Conservation (phyloP, 2,797 vertebrate species). For the Sebastiscus tertius region DNA sequence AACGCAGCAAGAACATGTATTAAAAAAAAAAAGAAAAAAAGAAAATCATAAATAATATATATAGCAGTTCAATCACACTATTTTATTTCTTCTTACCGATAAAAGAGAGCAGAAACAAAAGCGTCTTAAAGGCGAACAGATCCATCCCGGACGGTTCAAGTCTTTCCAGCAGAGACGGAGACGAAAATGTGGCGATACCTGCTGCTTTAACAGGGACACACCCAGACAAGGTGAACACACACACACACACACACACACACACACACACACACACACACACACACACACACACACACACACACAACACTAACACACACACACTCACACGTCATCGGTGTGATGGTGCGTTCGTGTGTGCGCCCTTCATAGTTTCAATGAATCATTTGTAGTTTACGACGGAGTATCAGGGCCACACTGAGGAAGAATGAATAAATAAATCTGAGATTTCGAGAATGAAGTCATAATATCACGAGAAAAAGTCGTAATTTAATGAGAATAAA, state of each 20-base stretch:
- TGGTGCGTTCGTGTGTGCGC: background rate
- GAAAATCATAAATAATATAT: background rate
- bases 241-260: background rate
- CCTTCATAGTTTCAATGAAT: background rate
- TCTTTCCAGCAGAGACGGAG: slow-evolving; percentile 39
- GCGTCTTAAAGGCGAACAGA: slow-evolving; percentile 7
- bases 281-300: background rate
- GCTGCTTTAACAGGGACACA: slow-evolving; percentile 46
- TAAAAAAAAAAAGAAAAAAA: no score
- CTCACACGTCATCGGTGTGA: background rate
- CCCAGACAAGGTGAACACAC: slow-evolving; percentile 43
- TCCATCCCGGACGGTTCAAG: slow-evolving; percentile 55
- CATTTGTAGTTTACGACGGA: background rate
- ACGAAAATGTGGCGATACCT: slow-evolving; percentile 19
- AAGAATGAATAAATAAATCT: no score
- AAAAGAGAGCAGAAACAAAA: slow-evolving; percentile 40
- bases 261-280: background rate
- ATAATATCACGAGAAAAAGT: no score
- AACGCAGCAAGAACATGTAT: background rate
- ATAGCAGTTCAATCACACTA: rapidly evolving
- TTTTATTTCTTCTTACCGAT: slow-evolving; percentile 23
- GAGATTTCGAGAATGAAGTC: no score
- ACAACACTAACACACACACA: background rate
- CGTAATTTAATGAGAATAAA: no score
- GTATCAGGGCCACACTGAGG: no score